Percentiles rank a stretch among this genome's conserved stretches.
Conservation (phyloP, 2,113 vertebrate species). For the Nanger granti region DNA sequence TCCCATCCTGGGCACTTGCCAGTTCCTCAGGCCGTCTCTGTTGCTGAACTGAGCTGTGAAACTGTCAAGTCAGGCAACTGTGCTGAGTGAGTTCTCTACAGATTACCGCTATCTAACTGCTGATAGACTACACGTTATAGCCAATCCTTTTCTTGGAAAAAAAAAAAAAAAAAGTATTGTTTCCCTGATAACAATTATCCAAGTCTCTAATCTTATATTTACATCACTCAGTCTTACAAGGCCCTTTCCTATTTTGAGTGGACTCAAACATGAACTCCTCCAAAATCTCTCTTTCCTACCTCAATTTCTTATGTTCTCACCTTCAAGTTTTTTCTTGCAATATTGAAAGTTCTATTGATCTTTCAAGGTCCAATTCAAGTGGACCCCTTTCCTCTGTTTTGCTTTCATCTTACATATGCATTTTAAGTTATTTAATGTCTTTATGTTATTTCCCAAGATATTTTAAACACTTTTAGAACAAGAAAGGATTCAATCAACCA, state of each 20-base stretch:
- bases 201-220: not conserved
- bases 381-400: not conserved
- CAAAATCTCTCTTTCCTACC: not conserved
- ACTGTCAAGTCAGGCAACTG: not conserved
- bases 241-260: not conserved
- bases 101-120: not conserved
- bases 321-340: not conserved
- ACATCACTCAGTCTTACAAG: not conserved
- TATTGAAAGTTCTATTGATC: not conserved
- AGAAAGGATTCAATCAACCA: not conserved
- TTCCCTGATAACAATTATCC: not conserved
- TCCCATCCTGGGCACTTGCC: rapidly evolving
- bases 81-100: not conserved
- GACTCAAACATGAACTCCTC: not conserved
- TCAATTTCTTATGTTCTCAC: constrained; percentile 13
- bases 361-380: constrained; percentile 2
- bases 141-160: not conserved
- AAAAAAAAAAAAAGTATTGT: not conserved
- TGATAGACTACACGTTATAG: not conserved
- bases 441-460: constrained; percentile 34
- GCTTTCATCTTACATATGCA: constrained; percentile 25
- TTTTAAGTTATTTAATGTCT: constrained; percentile 38
- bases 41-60: not conserved
- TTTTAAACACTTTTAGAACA: constrained; percentile 52
- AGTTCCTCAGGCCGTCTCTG: not conserved